Percentiles rank a stretch among this genome's conserved stretches.
These are phyloP conservation scores for Caenorhabditis elegans DNA, from an alignment of 1,140 invertebrate species.

Conservation along the genomic window WBcel235 BX284605.5:10499501-10500000, in stretches of 20 bases:
- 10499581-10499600: background rate
- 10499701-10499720: background rate
- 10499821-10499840: background rate
- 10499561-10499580: background rate
- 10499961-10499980: no score
- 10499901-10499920: background rate
- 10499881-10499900: background rate
- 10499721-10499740: background rate
- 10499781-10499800: background rate
- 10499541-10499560: background rate
- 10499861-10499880: background rate
- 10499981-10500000: background rate
- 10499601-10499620: no score
- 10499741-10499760: slow-evolving; percentile 5
- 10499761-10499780: slow-evolving; percentile 1
- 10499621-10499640: background rate
- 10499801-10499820: background rate
- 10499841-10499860: slow-evolving; percentile 10
- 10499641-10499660: background rate
- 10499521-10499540: background rate
- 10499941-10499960: no score
- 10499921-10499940: background rate
- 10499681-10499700: background rate
- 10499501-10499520: background rate
- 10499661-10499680: background rate